Percentiles rank a stretch among this genome's conserved stretches.
phyloP scores from a whole-genome alignment of 23 tunicate species.

The Clavelina lepadiformis region DNA sequence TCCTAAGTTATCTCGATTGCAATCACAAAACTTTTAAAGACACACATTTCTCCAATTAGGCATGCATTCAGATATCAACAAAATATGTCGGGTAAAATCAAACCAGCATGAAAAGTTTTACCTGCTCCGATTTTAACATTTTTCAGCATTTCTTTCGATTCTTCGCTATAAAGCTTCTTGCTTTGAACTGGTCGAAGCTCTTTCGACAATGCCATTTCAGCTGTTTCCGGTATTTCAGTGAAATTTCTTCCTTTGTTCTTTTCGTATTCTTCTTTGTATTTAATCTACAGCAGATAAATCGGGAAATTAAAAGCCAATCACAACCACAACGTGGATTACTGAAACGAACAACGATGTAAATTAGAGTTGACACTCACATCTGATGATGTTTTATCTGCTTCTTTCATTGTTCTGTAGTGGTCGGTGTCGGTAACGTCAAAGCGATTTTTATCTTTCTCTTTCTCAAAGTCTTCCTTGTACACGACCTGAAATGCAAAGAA shows the following conservation, averaged over 20 bases:
- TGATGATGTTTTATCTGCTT: conserved; percentile 33
- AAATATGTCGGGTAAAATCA: too few species aligned
- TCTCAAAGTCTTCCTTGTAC: conserved; percentile 61
- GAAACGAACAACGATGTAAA: too few species aligned
- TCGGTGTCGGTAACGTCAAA: conserved; percentile 61
- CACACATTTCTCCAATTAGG: too few species aligned
- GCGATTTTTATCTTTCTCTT: conserved; percentile 32
- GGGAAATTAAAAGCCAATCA: too few species aligned
- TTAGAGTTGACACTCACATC: too few species aligned
- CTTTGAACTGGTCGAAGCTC: conserved; percentile 31
- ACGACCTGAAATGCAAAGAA: conserved; percentile 44
- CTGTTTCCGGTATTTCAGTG: conserved; percentile 15
- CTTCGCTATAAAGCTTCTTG: conserved; percentile 22
- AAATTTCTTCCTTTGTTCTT: conserved; percentile 18
- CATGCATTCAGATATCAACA: too few species aligned
- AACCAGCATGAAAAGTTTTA: neutral
- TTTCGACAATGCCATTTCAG: conserved; percentile 33
- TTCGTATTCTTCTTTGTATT: conserved; percentile 30
- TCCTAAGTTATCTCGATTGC: too few species aligned
- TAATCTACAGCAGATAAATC: conserved; percentile 12
- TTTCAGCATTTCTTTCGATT: conserved; percentile 20
- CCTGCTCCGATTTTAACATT: conserved; percentile 27
- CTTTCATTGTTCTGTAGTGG: conserved; percentile 55
- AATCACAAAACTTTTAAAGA: too few species aligned
- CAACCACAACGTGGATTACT: too few species aligned